phyloP scores from a whole-genome alignment of 2,113 vertebrate genomes.

The Pygoscelis antarcticus region DNA sequence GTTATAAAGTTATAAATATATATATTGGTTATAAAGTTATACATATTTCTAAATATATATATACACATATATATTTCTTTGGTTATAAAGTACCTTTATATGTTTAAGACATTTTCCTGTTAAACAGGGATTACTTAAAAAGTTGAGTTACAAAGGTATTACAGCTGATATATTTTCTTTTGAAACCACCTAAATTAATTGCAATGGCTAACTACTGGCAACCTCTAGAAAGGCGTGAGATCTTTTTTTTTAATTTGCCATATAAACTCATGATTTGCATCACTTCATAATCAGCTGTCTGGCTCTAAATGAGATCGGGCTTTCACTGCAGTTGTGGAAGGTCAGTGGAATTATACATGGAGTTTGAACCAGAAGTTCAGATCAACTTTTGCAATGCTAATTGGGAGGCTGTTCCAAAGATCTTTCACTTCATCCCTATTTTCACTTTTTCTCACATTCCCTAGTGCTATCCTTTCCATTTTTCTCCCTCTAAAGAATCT shows the following conservation, averaged over 20 bases:
- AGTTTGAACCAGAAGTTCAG: background rate
- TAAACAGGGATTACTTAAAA: background rate
- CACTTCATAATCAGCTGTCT: background rate
- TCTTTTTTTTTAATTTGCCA: background rate
- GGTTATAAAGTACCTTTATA: background rate
- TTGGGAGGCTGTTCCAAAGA: background rate
- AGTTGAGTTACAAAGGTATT: background rate
- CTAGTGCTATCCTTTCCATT: background rate
- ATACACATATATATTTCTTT: background rate
- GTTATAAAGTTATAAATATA: background rate
- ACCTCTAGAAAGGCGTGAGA: background rate
- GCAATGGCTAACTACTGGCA: background rate
- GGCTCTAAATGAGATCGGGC: background rate
- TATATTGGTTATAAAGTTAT: too few relatives aligned
- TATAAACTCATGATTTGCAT: background rate
- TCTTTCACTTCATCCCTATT: background rate
- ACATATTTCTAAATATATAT: too few relatives aligned
- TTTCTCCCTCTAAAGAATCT: background rate
- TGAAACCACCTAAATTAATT: background rate
- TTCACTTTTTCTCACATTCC: background rate
- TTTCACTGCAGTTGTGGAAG: background rate
- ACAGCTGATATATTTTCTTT: background rate
- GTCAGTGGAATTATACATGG: background rate
- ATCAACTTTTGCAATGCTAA: background rate
- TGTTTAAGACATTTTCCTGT: background rate